Evolutionary conservation across 2,888 invertebrate genomes (phyloP).

Genomic region (Diploptera punctata): DNA sequence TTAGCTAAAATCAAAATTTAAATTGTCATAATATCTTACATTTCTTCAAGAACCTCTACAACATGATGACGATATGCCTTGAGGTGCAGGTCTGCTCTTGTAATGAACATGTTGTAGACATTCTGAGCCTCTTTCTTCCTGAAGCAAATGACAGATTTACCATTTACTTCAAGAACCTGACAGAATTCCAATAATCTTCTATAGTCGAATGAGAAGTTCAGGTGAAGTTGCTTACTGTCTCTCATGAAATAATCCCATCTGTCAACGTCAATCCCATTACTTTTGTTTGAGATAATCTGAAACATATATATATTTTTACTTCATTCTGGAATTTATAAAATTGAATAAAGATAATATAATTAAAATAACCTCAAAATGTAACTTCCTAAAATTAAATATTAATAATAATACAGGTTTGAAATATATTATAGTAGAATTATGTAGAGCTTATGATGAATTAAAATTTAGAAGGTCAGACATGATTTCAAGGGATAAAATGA

Average conservation of each 20-base stretch:
- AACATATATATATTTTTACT: slow-evolving; percentile 12
- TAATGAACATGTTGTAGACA: slow-evolving; percentile 58
- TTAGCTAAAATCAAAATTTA: no score
- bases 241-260: slow-evolving; percentile 72
- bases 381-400: no score
- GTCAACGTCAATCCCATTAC: slow-evolving; percentile 68
- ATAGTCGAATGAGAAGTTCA: slow-evolving; percentile 57
- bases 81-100: slow-evolving; percentile 56
- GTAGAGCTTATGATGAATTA: no score
- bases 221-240: slow-evolving; percentile 60
- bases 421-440: no score
- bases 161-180: slow-evolving; percentile 47
- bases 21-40: no score
- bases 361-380: no score
- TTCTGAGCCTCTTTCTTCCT: slow-evolving; percentile 58
- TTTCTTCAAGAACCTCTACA: slow-evolving; percentile 55
- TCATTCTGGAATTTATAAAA: no score
- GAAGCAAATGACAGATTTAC: slow-evolving; percentile 53
- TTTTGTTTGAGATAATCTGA: slow-evolving; percentile 65
- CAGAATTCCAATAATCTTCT: slow-evolving; percentile 55
- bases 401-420: no score
- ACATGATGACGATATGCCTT: slow-evolving; percentile 60
- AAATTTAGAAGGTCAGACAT: no score
- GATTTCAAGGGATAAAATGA: no score
- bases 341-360: no score